Evolutionary conservation across 2,113 vertebrate genomes (phyloP).

Genomic region (Glaucidium brasilianum): DNA sequence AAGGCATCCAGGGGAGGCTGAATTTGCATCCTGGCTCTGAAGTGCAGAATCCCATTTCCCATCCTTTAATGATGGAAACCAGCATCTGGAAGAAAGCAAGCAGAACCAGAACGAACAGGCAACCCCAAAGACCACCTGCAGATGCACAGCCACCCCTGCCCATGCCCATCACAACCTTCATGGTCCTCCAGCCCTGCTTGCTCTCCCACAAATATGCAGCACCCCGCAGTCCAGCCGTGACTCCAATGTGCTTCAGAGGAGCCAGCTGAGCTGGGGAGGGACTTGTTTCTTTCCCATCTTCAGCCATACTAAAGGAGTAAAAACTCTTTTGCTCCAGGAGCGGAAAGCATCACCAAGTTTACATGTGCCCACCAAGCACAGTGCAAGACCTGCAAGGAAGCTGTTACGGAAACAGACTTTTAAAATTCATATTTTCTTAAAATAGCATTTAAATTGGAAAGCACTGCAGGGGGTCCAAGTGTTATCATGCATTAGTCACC

Average conservation of each 20-base stretch:
- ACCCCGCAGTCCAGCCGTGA: accelerated
- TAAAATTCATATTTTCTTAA: neutral
- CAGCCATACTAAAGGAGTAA: neutral
- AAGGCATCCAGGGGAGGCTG: neutral
- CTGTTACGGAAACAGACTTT: neutral
- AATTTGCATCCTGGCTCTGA: neutral
- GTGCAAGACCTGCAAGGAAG: neutral
- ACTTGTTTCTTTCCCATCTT: neutral
- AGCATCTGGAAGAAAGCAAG: neutral
- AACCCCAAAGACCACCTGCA: neutral
- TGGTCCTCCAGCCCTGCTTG: neutral
- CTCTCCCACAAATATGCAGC: neutral
- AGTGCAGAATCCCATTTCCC: conserved; percentile 10
- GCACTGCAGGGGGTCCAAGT: neutral
- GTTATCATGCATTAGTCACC: neutral
- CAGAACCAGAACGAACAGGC: neutral
- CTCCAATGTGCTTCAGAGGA: accelerated
- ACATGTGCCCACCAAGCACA: neutral
- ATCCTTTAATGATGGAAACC: neutral
- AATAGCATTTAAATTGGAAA: neutral
- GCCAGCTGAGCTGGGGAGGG: neutral
- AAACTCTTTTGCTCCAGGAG: neutral
- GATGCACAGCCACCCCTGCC: neutral
- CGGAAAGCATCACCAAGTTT: neutral
- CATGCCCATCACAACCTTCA: neutral